Evolutionary conservation across 2,888 invertebrate species (phyloP).

Genomic region (Abrostola triplasia): DNA sequence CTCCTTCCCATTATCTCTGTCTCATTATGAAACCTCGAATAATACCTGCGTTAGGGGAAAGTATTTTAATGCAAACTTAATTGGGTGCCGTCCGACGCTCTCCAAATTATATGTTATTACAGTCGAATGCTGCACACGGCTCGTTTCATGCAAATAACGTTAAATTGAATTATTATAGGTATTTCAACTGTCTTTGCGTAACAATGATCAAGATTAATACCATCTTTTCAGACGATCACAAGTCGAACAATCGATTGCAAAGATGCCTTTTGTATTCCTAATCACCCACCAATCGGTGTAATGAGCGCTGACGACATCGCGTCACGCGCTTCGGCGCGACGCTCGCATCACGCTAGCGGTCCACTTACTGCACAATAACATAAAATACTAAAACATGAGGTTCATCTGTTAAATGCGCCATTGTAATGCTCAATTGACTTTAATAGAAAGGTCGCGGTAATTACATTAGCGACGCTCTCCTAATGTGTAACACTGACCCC

Average conservation of each 20-base stretch:
- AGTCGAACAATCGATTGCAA: conserved; percentile 53
- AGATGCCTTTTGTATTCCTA: conserved; percentile 65
- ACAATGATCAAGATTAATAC: conserved; percentile 41
- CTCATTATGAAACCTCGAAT: conserved; percentile 69
- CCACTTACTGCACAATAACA: conserved; percentile 65
- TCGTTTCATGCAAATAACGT: conserved; percentile 65
- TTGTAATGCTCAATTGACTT: conserved; percentile 72
- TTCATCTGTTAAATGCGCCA: conserved; percentile 39
- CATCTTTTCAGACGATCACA: conserved; percentile 35
- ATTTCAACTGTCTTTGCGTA: conserved; percentile 49
- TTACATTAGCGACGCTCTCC: conserved; percentile 75
- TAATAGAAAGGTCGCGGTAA: conserved; percentile 82
- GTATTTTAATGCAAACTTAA: conserved; percentile 72
- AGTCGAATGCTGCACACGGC: conserved; percentile 56
- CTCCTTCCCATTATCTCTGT: conserved; percentile 64
- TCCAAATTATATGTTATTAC: conserved; percentile 68
- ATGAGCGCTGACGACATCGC: conserved; percentile 64
- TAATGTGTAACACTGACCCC: conserved; percentile 68
- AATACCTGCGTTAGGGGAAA: conserved; percentile 73
- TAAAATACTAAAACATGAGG: conserved; percentile 45
- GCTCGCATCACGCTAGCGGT: conserved; percentile 57
- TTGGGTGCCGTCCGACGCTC: conserved; percentile 64
- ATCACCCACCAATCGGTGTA: conserved; percentile 71
- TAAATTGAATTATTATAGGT: conserved; percentile 59
- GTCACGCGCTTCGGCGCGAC: conserved; percentile 50